These are phyloP conservation scores for Danio choprae DNA, from an alignment of 2,797 vertebrate species.

Conservation along the genomic window DNA sequence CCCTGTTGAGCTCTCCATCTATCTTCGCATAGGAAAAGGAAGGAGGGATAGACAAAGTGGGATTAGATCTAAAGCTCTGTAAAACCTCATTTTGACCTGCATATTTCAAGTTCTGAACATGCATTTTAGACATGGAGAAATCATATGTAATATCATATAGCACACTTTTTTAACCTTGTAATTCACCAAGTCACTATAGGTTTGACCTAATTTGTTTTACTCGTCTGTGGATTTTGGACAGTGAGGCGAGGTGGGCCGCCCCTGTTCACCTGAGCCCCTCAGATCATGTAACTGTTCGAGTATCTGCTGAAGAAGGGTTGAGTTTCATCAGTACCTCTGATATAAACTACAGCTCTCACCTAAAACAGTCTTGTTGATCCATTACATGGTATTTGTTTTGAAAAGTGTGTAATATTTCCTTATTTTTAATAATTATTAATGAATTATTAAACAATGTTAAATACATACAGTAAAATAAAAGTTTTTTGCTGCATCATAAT, in stretches of 20 bases:
- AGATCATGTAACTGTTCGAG: constrained; percentile 36
- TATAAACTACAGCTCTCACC: constrained; percentile 20
- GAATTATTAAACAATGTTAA: too few species aligned
- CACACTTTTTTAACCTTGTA: too few species aligned
- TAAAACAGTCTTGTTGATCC: not conserved
- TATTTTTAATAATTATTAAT: not conserved
- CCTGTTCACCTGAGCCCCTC: constrained; percentile 30
- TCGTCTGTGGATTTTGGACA: too few species aligned
- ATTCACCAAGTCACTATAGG: too few species aligned
- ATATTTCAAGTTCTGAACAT: not conserved
- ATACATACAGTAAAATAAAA: too few species aligned
- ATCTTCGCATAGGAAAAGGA: not conserved
- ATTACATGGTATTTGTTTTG: not conserved
- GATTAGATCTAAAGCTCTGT: constrained; percentile 20
- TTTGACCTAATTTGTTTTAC: not conserved
- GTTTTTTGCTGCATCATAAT: too few species aligned
- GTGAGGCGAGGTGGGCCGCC: constrained; percentile 9
- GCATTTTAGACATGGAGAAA: not conserved
- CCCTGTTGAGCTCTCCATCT: not conserved
- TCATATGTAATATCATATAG: not conserved
- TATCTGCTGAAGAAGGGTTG: not conserved
- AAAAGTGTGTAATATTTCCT: not conserved
- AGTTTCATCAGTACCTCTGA: constrained; percentile 35
- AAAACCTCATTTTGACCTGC: constrained; percentile 10
- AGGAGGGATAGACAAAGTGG: constrained; percentile 10